Evolutionary conservation across 1,140 invertebrate genomes (phyloP), one percentile per base, ranked within the genome.

Genomic region (Zaprionus africanus): DNA sequence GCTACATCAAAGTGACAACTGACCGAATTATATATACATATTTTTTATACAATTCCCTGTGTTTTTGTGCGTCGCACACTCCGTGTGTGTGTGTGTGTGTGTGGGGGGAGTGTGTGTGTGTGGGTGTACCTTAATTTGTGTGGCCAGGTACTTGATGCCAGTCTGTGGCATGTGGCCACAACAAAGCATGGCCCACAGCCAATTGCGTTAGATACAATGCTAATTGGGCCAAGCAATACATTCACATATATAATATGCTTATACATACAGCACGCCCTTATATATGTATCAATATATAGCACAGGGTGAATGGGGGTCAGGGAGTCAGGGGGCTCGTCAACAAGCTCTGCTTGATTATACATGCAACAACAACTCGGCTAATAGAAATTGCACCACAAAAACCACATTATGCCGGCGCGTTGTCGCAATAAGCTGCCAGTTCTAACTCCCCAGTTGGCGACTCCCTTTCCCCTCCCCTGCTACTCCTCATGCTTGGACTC

Each of bases 381-480:
- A 81, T 84, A 83, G 81, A 75, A 90, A 90, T 73, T 90, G 63
- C 79, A 76, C 85, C 85, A 69, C 85, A 88, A 82, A 76, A 85
- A 79, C 85, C 85, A 82, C 81, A 90, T 82, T 90, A 90, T 90
- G 85, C 85, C 76, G 85, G 81, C 85, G 70, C 65, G 75, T 79
- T 81, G 67, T 81, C 60, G 79, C 83, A 51, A 56, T 68, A 56
- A 79, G 68, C 59, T 77, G n/a, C 51, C 46, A 51, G 46, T 24
- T 66, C 24, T 49, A 56, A 31, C 13, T 15, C 11, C 63, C 64
- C 64, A 46, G 19, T 9, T 12, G 15, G 12, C 41, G 9, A 11
- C 31, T 34, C 31, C 9, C 31, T 31, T 31, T 9, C 3, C 22
- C 22, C 22, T 22, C 2, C 22, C 1, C 31, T 31, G 31, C 9